These are phyloP conservation scores for Percopsis omiscomaycus DNA, from an alignment of 2,797 vertebrate species.

Conservation along the genomic window DNA sequence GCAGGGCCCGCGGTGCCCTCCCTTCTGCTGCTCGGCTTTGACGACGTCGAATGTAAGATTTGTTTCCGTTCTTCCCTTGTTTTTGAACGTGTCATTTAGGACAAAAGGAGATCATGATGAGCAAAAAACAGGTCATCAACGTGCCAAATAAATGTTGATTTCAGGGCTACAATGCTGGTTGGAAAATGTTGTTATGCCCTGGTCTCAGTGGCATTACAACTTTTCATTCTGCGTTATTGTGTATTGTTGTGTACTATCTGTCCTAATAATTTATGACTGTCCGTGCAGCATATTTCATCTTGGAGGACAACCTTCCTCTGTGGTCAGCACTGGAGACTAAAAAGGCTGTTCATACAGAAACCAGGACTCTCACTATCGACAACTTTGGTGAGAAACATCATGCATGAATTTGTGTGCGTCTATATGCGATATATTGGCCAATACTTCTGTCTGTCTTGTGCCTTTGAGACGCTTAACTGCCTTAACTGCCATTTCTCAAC, in stretches of 20 bases:
- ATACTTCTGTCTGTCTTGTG: not conserved
- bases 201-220: no score
- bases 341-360: slow-evolving; percentile 50
- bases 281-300: slow-evolving; percentile 67
- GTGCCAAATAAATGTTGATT: no score
- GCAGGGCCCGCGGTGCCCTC: slow-evolving; percentile 69
- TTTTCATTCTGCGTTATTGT: not conserved
- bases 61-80: not conserved
- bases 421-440: not conserved
- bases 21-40: slow-evolving; percentile 58
- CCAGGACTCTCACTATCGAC: slow-evolving; percentile 58
- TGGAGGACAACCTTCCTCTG: slow-evolving; percentile 76
- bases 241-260: no score
- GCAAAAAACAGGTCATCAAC: no score
- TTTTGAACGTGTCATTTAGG: not conserved
- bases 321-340: slow-evolving; percentile 61
- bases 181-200: no score
- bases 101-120: no score
- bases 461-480: not conserved
- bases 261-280: not conserved
- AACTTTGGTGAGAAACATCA: slow-evolving; percentile 68
- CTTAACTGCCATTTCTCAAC: not conserved
- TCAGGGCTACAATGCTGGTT: no score
- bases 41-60: slow-evolving; percentile 61
- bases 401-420: not conserved